Evolutionary conservation across 2,797 vertebrate species (phyloP).

Genomic region (Parotocinclus haroldoi): DNA sequence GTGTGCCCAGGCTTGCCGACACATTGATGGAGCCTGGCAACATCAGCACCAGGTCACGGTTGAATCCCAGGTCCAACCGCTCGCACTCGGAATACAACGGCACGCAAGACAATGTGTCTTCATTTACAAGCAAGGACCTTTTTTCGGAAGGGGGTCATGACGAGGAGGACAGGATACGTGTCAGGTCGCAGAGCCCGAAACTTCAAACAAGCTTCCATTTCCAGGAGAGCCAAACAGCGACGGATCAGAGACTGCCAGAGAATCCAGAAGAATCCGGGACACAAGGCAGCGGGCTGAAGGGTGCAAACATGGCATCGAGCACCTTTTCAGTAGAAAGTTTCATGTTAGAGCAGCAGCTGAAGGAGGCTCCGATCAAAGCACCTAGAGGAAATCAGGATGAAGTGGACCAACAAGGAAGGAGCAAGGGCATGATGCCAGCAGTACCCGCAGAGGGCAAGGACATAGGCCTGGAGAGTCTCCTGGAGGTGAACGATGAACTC

Average conservation of each 20-base stretch:
- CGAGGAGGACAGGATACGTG: constrained; percentile 35
- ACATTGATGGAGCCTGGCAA: constrained; percentile 60
- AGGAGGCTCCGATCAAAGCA: neutral
- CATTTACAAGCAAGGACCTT: constrained; percentile 37
- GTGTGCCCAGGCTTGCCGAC: constrained; percentile 63
- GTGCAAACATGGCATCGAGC: constrained; percentile 1
- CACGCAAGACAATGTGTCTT: constrained; percentile 44
- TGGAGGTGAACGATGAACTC: constrained; percentile 60
- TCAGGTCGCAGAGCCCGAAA: constrained; percentile 25
- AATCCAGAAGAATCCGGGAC: too few relatives aligned
- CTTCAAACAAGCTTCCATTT: neutral
- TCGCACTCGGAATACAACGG: constrained; percentile 53
- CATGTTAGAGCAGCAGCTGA: constrained; percentile 15
- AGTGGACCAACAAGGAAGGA: neutral
- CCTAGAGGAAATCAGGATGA: neutral
- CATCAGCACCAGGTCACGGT: constrained; percentile 35
- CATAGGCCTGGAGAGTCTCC: constrained; percentile 35
- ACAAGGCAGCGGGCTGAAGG: too few relatives aligned
- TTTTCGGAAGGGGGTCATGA: constrained; percentile 38
- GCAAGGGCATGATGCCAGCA: neutral
- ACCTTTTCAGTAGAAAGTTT: constrained; percentile 10
- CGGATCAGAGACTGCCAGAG: constrained; percentile 47
- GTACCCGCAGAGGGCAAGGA: constrained; percentile 26
- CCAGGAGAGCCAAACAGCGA: constrained; percentile 31
- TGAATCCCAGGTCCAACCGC: constrained; percentile 51